phyloP scores from a whole-genome alignment of 2,797 vertebrate species.

The Takifugu rubripes region DNA sequence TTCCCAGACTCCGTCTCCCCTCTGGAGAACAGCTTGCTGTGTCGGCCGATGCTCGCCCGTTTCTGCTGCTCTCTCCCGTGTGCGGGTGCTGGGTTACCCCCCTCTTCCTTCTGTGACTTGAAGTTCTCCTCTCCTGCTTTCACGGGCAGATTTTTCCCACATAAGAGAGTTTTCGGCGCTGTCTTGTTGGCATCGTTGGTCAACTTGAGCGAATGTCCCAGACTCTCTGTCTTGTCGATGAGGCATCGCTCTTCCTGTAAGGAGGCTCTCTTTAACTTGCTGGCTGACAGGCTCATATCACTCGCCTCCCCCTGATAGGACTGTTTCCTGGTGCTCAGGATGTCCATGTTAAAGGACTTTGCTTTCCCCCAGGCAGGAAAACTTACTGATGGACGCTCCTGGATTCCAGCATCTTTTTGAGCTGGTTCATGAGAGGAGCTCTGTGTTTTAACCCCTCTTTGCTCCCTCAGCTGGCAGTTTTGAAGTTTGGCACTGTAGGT shows the following conservation, averaged over 20 bases:
- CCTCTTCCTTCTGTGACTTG: constrained; percentile 43
- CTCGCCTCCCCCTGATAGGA: constrained; percentile 77
- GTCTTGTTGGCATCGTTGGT: constrained; percentile 58
- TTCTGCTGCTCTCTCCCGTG: constrained; percentile 62
- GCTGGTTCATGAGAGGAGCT: constrained; percentile 51
- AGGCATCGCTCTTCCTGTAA: constrained; percentile 79
- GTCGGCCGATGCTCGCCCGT: constrained; percentile 60
- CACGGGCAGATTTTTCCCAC: constrained; percentile 42
- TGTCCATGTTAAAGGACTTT: constrained; percentile 76
- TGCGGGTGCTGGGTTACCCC: constrained; percentile 23
- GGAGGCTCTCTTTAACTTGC: constrained; percentile 78
- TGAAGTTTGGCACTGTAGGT: constrained; percentile 72
- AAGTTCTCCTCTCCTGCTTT: constrained; percentile 44
- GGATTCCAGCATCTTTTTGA: constrained; percentile 60
- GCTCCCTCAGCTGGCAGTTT: constrained; percentile 67
- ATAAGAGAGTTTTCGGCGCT: constrained; percentile 53
- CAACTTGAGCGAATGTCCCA: constrained; percentile 50
- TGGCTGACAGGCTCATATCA: constrained; percentile 66
- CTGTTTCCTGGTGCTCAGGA: constrained; percentile 73
- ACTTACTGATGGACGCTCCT: constrained; percentile 41
- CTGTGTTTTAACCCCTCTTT: constrained; percentile 51
- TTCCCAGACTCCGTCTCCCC: constrained; percentile 62
- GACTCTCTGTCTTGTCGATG: constrained; percentile 70
- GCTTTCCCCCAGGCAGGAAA: constrained; percentile 71
- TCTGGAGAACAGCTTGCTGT: constrained; percentile 67